Conservation (phyloP, 1,140 invertebrate genomes). For the Megathymus violae region DNA sequence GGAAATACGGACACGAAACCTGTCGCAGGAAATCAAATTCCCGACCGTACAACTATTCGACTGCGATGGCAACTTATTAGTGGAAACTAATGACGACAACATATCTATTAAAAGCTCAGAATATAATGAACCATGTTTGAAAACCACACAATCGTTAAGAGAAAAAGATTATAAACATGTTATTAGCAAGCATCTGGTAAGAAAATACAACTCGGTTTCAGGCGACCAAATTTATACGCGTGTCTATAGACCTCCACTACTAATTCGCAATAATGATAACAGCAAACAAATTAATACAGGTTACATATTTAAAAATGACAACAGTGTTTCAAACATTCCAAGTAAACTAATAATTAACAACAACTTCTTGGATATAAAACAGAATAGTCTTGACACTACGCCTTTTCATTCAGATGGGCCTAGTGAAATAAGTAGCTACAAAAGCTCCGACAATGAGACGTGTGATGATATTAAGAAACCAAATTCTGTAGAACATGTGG, state of each 20-base stretch:
- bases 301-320: constrained; percentile 56
- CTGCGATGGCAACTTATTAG: constrained; percentile 80
- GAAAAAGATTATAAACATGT: constrained; percentile 72
- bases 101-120: constrained; percentile 79
- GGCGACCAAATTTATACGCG: constrained; percentile 78
- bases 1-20: constrained; percentile 79
- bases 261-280: constrained; percentile 45
- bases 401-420: constrained; percentile 67
- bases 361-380: constrained; percentile 56
- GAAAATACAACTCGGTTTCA: constrained; percentile 77
- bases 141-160: constrained; percentile 64
- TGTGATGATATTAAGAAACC: constrained; percentile 51
- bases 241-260: constrained; percentile 57
- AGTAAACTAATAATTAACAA: constrained; percentile 63
- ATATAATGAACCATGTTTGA: constrained; percentile 56
- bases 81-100: constrained; percentile 83
- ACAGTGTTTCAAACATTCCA: constrained; percentile 73
- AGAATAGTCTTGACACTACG: constrained; percentile 70
- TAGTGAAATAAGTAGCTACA: constrained; percentile 80
- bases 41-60: constrained; percentile 82
- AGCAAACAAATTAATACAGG: constrained; percentile 29
- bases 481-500: constrained; percentile 21
- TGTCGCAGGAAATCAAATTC: constrained; percentile 74
- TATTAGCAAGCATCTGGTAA: constrained; percentile 59
- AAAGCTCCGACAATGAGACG: constrained; percentile 82